phyloP scores from a whole-genome alignment of 2,113 vertebrate species.

The Gasterosteus aculeatus region DNA sequence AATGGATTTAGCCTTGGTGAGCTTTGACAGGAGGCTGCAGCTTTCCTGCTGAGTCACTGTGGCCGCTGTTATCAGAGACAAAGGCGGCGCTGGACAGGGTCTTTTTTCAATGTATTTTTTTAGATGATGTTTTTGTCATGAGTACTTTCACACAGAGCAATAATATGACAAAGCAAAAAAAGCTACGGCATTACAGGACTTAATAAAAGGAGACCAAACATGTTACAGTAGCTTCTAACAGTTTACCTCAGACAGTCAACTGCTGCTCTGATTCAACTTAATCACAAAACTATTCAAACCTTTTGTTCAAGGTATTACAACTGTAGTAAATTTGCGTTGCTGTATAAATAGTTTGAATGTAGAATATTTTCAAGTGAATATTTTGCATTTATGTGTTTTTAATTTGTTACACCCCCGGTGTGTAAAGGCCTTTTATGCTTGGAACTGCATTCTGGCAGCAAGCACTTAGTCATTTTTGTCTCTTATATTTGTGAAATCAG shows the following conservation, averaged over 20 bases:
- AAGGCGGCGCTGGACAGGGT: not conserved
- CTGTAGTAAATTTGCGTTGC: not conserved
- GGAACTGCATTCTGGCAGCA: not conserved
- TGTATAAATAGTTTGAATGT: not conserved
- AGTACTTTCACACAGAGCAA: too few relatives aligned
- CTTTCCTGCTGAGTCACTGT: slow-evolving; percentile 10
- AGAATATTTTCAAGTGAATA: not conserved
- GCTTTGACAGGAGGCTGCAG: not conserved
- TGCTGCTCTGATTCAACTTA: not conserved
- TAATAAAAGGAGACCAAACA: not conserved
- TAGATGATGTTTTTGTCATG: too few relatives aligned
- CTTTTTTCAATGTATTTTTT: not conserved
- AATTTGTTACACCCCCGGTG: not conserved
- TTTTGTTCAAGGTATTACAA: not conserved
- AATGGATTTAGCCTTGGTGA: slow-evolving; percentile 3
- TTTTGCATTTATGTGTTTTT: not conserved
- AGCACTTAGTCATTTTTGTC: not conserved
- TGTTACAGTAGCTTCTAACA: too few relatives aligned
- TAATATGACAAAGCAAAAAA: too few relatives aligned
- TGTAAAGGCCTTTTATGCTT: not conserved
- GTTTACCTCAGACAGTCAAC: not conserved
- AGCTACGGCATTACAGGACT: too few relatives aligned
- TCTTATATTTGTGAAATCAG: not conserved
- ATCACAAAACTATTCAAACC: not conserved
- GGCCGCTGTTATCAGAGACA: slow-evolving; percentile 17